Conservation (phyloP, 2,888 invertebrate species). For the Sinotaia quadrata region DNA sequence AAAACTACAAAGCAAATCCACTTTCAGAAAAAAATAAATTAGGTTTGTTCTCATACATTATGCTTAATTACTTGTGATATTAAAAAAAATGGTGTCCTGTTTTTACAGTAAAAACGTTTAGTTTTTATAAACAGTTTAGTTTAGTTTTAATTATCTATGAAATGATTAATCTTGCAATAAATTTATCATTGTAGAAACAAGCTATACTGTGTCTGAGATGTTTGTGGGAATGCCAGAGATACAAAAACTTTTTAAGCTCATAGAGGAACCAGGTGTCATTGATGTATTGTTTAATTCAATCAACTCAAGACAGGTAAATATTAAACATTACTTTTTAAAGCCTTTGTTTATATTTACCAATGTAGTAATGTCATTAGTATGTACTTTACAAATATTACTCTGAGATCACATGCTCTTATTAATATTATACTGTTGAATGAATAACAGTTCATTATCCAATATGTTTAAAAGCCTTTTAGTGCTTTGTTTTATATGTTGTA, state of each 20-base stretch:
- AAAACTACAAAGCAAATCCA: not conserved
- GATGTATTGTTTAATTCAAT: slow-evolving; percentile 47
- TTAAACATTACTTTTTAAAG: slow-evolving; percentile 21
- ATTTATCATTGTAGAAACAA: too few species aligned
- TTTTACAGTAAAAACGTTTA: too few species aligned
- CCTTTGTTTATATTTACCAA: slow-evolving; percentile 29
- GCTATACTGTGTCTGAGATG: slow-evolving; percentile 41
- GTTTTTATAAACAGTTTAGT: too few species aligned
- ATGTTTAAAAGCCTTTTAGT: too few species aligned
- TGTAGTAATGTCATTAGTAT: too few species aligned
- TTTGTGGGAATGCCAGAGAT: slow-evolving; percentile 45
- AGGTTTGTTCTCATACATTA: not conserved
- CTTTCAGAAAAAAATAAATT: not conserved
- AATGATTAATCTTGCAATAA: not conserved
- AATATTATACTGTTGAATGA: too few species aligned
- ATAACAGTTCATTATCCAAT: too few species aligned
- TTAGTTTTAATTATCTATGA: too few species aligned
- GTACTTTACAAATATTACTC: not conserved
- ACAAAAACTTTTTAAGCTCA: slow-evolving; percentile 40
- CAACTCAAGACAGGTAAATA: slow-evolving; percentile 44
- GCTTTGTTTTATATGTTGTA: too few species aligned
- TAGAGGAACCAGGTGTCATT: slow-evolving; percentile 48
- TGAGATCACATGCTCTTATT: too few species aligned
- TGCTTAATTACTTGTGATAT: too few species aligned
- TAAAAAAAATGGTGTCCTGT: too few species aligned